Evolutionary conservation across 2,888 invertebrate genomes (phyloP).

Genomic region (Trissolcus japonicus): DNA sequence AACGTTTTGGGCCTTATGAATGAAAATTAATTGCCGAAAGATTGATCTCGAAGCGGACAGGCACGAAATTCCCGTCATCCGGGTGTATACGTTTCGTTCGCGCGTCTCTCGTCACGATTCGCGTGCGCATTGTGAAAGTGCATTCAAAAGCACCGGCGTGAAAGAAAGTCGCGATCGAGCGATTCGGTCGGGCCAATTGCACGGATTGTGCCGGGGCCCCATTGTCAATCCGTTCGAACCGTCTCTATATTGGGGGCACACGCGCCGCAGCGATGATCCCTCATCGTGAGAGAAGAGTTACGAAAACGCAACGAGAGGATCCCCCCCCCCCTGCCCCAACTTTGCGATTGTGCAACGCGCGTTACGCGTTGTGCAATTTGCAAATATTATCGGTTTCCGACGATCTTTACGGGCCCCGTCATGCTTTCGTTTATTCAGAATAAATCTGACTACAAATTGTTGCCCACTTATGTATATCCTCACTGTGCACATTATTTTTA

Average conservation of each 20-base stretch:
- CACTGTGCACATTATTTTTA: too few relatives aligned
- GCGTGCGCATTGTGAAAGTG: slow-evolving; percentile 47
- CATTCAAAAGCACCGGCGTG: slow-evolving; percentile 22
- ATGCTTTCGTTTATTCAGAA: slow-evolving; percentile 9
- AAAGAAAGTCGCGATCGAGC: slow-evolving; percentile 12
- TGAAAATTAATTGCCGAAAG: slow-evolving; percentile 11
- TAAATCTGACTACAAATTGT: slow-evolving; percentile 11
- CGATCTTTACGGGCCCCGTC: slow-evolving; percentile 7
- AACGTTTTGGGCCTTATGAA: neutral
- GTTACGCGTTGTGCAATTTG: slow-evolving; percentile 20
- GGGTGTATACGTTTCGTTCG: slow-evolving; percentile 3
- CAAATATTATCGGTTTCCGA: slow-evolving; percentile 17
- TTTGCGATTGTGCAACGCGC: slow-evolving; percentile 12
- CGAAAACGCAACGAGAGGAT: neutral
- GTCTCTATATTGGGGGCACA: slow-evolving; percentile 19
- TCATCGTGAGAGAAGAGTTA: neutral
- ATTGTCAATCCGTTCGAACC: slow-evolving; percentile 38
- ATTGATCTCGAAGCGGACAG: slow-evolving; percentile 20
- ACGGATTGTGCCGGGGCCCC: slow-evolving; percentile 25
- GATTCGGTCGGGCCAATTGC: slow-evolving; percentile 16
- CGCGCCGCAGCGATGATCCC: neutral
- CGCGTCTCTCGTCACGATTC: slow-evolving; percentile 32
- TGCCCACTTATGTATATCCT: neutral
- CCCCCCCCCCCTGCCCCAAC: slow-evolving; percentile 9
- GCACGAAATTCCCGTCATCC: slow-evolving; percentile 18